Percentiles rank a stretch among this genome's conserved stretches.
Conservation (phyloP, 2,888 invertebrate species). For the Metallyticus violacea region DNA sequence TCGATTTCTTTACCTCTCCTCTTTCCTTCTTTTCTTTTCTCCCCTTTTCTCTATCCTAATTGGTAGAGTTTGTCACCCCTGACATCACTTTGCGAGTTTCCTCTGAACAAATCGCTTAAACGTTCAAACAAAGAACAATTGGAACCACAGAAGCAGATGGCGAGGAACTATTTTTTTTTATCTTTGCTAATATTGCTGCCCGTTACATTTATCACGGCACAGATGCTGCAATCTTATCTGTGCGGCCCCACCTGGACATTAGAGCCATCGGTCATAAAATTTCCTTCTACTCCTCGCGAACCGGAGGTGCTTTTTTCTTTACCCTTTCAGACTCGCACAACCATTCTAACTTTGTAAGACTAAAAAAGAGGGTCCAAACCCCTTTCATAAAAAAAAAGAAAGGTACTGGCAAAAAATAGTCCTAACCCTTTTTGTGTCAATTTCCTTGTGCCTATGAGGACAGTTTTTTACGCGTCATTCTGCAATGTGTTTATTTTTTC, state of each 20-base stretch:
- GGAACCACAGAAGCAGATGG: background rate
- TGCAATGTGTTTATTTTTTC: slow-evolving; percentile 1
- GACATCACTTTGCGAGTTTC: too few relatives aligned
- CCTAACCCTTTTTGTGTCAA: background rate
- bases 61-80: background rate
- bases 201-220: slow-evolving; percentile 12
- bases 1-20: too few relatives aligned
- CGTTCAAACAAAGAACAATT: background rate
- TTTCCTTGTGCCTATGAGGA: background rate
- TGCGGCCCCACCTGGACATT: background rate
- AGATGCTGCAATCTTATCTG: slow-evolving; percentile 16
- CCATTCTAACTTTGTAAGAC: background rate
- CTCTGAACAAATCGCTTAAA: background rate
- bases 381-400: slow-evolving; percentile 13
- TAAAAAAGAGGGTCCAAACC: background rate
- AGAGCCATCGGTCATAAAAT: background rate
- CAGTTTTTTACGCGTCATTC: background rate
- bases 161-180: background rate
- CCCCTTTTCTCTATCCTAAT: too few relatives aligned
- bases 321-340: background rate
- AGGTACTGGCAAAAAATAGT: background rate
- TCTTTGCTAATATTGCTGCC: background rate
- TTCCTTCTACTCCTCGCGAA: background rate
- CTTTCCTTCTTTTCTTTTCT: too few relatives aligned
- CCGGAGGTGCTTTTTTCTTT: background rate